Evolutionary conservation across 1,140 invertebrate species (phyloP).

Genomic region (Orius insidiosus): DNA sequence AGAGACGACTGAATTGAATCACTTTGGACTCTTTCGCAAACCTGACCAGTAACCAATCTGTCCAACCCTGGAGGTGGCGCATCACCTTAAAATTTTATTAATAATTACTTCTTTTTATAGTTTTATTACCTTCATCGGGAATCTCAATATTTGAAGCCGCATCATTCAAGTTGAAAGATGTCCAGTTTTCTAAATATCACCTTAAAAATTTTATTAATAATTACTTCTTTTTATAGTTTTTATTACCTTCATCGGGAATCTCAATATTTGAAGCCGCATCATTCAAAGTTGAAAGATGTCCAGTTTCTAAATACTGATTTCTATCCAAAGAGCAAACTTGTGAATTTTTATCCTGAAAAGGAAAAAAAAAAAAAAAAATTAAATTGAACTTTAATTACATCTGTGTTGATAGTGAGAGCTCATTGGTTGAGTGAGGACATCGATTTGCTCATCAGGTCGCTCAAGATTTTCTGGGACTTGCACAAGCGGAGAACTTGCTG

Average conservation of each 20-base stretch:
- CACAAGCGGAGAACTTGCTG: background rate
- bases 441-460: conserved; percentile 25
- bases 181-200: conserved; percentile 53
- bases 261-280: background rate
- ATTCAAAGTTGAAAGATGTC: conserved; percentile 29
- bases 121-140: background rate
- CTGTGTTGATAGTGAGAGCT: conserved; percentile 25
- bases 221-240: no score
- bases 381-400: conserved; percentile 23
- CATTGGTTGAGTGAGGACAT: conserved; percentile 25
- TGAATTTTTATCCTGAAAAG: conserved; percentile 8
- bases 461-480: conserved; percentile 18
- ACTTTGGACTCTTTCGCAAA: conserved; percentile 1
- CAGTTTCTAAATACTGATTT: conserved; percentile 53
- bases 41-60: conserved; percentile 21
- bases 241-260: background rate
- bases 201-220: no score
- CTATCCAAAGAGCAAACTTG: conserved; percentile 32
- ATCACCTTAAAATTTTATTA: no score
- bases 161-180: conserved; percentile 27
- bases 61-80: conserved; percentile 20
- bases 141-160: background rate
- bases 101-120: no score
- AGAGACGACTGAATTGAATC: background rate
- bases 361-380: conserved; percentile 17